Conservation (phyloP, 2,888 invertebrate species). For the Lithosia quadra region DNA sequence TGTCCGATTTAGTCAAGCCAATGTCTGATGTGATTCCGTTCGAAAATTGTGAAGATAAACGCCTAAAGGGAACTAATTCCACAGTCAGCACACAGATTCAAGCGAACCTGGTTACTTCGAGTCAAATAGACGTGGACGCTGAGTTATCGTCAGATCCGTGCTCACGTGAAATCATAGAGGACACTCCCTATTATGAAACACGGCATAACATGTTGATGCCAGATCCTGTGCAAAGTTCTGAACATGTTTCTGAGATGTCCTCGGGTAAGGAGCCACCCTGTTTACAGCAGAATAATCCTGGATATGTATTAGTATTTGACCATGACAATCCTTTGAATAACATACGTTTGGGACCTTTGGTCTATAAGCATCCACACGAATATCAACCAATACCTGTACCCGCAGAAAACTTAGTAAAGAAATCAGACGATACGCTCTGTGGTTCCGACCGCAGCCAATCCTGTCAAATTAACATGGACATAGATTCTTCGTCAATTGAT, state of each 20-base stretch:
- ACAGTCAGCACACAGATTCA: conserved; percentile 71
- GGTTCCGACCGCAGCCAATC: conserved; percentile 22
- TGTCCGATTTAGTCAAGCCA: conserved; percentile 78
- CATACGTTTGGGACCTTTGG: conserved; percentile 57
- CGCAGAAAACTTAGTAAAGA: neutral
- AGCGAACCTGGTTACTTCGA: conserved; percentile 70
- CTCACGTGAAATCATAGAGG: conserved; percentile 3
- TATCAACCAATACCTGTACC: conserved; percentile 59
- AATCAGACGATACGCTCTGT: conserved; percentile 30
- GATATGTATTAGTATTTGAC: conserved; percentile 69
- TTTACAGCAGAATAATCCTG: neutral
- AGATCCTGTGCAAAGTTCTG: neutral
- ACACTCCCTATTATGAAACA: neutral
- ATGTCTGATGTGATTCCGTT: conserved; percentile 64
- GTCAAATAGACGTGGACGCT: conserved; percentile 71
- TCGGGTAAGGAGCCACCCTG: conserved; percentile 19
- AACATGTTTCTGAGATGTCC: conserved; percentile 30
- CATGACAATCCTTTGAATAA: conserved; percentile 77
- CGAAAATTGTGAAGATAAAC: conserved; percentile 29
- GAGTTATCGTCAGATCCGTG: conserved; percentile 29
- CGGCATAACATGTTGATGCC: neutral
- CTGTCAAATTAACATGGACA: conserved; percentile 9
- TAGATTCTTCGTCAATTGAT: neutral
- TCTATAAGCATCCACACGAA: conserved; percentile 57
- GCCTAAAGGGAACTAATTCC: conserved; percentile 45